Base-by-base conservation (phyloP, 2,113 vertebrate species). In the Cephalophus harveyi region DNA sequence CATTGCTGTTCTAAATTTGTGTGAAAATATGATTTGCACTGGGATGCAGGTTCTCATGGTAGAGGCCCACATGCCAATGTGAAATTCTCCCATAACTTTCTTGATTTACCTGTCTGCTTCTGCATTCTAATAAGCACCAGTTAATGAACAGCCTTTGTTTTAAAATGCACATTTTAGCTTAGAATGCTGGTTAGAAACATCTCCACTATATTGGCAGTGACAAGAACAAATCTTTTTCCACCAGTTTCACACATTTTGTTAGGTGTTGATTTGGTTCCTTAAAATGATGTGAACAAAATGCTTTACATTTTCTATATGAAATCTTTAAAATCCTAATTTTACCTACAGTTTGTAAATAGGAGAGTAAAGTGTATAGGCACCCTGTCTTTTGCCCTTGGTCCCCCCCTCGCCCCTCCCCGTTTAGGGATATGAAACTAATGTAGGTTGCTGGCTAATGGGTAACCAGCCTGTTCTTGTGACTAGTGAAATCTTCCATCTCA, bases 61-160 rank as follows among this genome's bases (percentile, higher is more conserved):
- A 43, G 98, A 96, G 97, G 97, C 95, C 97, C 94, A 89, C 93
- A 98, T 97, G 87, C 94, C 93, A 96, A 2, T 83, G 84, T 97
- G 93, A 98, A 96, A 97, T 97, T 98, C 55, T 97, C 93, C 87
- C 83, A 11, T 96, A 98, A 98, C 98, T 98, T 98, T 97, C 74
- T 96, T 92, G 85, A 83, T 97, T 90, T 97, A 95, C 85, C 92
- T 96, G 87, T 83, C 84, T 97, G 84, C 28, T 78, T 97, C 54
- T 84, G 74, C 40, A 60, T 91, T 98, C 64, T 97, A 60, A n/a
- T 87, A 64, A 89, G 36, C 67, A 95, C 25, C 91, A 91, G 54
- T 86, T 92, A 87, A 86, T 40, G 91, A 90, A 54, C 40, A 67
- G 12, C 93, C 33, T 97, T 97, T 89, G 60, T 95, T 97, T 97